Conservation (phyloP, 2,113 vertebrate species). For the Aegotheles bennettii region DNA sequence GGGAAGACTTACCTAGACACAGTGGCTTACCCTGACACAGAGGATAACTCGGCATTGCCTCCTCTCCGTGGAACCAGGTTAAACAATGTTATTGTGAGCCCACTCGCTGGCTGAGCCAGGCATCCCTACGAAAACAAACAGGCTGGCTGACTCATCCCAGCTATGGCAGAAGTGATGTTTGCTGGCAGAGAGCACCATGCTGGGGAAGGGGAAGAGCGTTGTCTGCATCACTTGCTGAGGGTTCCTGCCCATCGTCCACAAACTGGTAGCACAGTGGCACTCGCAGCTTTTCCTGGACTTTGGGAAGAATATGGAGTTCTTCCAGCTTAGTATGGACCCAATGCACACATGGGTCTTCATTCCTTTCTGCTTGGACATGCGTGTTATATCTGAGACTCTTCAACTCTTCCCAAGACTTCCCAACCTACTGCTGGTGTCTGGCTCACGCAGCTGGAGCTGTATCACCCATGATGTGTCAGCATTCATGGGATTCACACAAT, state of each 20-base stretch:
- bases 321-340: background rate
- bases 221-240: background rate
- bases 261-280: background rate
- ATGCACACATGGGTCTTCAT: rapidly evolving
- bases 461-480: background rate
- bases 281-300: background rate
- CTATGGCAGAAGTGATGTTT: slow-evolving; percentile 26
- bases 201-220: slow-evolving; percentile 2
- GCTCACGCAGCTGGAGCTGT: background rate
- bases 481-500: rapidly evolving
- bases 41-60: background rate
- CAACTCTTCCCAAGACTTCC: background rate
- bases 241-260: background rate
- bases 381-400: background rate
- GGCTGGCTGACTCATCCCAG: slow-evolving; percentile 31
- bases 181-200: slow-evolving; percentile 24
- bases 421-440: background rate
- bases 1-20: background rate
- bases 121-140: slow-evolving; percentile 51
- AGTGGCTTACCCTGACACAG: background rate
- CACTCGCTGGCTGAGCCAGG: background rate
- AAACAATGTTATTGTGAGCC: background rate
- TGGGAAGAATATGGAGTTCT: background rate
- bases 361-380: background rate
- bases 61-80: slow-evolving; percentile 12